Conservation (phyloP, 2,113 vertebrate species). For the Brachyistius frenatus region DNA sequence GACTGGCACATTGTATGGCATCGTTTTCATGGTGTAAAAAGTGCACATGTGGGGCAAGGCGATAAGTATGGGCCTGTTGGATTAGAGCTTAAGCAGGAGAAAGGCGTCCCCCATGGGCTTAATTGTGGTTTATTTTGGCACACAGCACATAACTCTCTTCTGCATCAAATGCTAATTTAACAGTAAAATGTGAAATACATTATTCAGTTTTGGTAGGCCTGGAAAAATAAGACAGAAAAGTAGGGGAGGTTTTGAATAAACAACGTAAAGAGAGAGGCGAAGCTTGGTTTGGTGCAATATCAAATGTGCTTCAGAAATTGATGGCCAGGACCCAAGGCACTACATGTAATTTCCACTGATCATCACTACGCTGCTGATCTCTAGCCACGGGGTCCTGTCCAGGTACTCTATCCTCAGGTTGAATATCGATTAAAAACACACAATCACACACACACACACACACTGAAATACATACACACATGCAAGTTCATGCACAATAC, state of each 20-base stretch:
- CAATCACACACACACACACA: not conserved
- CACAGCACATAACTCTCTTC: slow-evolving; percentile 56
- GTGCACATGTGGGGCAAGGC: slow-evolving; percentile 79
- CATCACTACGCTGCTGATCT: slow-evolving; percentile 60
- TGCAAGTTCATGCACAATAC: slow-evolving; percentile 23
- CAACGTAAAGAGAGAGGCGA: slow-evolving; percentile 37
- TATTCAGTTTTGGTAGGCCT: slow-evolving; percentile 66
- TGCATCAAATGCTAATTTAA: slow-evolving; percentile 82
- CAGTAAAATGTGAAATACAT: slow-evolving; percentile 74
- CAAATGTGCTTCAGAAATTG: slow-evolving; percentile 61
- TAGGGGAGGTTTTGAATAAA: slow-evolving; percentile 63
- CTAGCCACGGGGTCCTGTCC: slow-evolving; percentile 50
- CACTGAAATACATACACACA: not conserved
- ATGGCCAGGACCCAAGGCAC: slow-evolving; percentile 62
- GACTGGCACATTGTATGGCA: slow-evolving; percentile 68
- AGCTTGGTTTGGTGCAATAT: slow-evolving; percentile 41
- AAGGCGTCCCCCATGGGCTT: slow-evolving; percentile 73
- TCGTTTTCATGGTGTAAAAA: slow-evolving; percentile 81
- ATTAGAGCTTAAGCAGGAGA: slow-evolving; percentile 76
- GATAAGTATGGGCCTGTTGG: slow-evolving; percentile 78
- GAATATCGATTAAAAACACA: slow-evolving; percentile 63
- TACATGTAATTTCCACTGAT: slow-evolving; percentile 66
- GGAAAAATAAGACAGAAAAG: slow-evolving; percentile 61
- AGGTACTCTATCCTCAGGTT: slow-evolving; percentile 54
- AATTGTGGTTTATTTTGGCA: slow-evolving; percentile 81